Evolutionary conservation across 2,113 vertebrate species (phyloP), one percentile per base, ranked within the genome.

Genomic region (Anolis carolinensis): DNA sequence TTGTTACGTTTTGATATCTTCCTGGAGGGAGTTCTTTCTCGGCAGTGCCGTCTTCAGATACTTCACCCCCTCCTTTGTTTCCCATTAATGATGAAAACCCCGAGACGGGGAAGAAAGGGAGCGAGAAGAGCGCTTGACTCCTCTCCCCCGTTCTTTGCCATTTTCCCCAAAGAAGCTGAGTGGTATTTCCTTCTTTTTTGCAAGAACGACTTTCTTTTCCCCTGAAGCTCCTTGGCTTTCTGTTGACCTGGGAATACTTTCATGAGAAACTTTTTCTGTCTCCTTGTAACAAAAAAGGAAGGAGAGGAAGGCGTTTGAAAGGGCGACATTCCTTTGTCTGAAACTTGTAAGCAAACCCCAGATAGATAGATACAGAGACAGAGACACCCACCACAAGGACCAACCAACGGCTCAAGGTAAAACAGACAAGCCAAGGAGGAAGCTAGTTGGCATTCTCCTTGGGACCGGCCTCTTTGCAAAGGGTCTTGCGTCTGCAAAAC

Each of bases 341-440:
- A 86, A 88, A 93, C 88, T 92, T 79, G 5, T 84, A 91, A 81
- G 88, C 91, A 89, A 86, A 77, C 90, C 52, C 52, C 52, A 44
- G 39, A 44, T 44, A 44, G 39, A 65, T 21, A 23, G 3, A 23
- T 27, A 27, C 27, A n/a, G 23, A 68, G 30, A 27, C 27, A n/a
- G 23, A 68, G 30, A 27, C 10, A 5, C 23, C 65, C 25, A n/a
- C 7, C 90, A 16, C 13, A 14, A 50, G 2, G 77, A 79, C 94
- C 92, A 93, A 88, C 91, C 93, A 94, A 94, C 89, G 89, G 91
- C 90, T 91, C n/a, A 89, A 91, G 89, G 91, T 92, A 59, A 55
- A 30, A 63, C 25, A 67, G 34, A 7, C 1, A 34, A 18, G 34
- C 90, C 88, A 90, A 88, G 91, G 86, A 83, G 90, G 91, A 85